These are phyloP conservation scores for Egretta garzetta DNA, from an alignment of 2,113 vertebrate genomes.

Conservation along the genomic window DNA sequence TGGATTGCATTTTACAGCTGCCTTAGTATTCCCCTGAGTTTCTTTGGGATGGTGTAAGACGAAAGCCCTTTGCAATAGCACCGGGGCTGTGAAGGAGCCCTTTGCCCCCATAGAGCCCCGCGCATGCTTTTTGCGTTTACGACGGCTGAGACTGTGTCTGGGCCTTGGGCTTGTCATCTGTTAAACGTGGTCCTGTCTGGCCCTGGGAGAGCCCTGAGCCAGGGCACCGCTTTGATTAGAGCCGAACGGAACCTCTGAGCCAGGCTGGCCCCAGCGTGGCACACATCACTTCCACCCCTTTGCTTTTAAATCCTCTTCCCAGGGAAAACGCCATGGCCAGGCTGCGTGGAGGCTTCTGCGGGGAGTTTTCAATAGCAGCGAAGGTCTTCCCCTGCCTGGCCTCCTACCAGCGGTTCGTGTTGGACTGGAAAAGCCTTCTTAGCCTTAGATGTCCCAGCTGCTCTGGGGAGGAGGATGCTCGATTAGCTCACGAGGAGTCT, in stretches of 20 bases:
- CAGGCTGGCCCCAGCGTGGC: background rate
- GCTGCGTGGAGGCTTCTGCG: background rate
- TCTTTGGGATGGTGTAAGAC: background rate
- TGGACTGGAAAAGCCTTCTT: background rate
- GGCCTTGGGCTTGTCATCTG: background rate
- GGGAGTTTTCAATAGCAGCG: background rate
- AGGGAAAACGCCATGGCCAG: background rate
- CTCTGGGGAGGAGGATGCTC: slow-evolving; percentile 24
- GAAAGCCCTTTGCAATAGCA: background rate
- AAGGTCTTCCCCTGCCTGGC: slow-evolving; percentile 32
- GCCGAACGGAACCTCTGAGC: background rate
- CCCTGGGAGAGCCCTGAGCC: background rate
- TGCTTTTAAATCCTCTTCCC: background rate
- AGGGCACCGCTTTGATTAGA: background rate
- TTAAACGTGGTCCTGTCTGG: background rate
- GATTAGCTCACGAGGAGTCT: slow-evolving; percentile 24
- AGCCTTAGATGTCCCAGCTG: slow-evolving; percentile 33
- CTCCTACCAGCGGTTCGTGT: background rate
- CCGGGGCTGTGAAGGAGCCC: background rate
- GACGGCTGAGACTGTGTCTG: rapidly evolving
- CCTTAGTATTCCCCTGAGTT: background rate
- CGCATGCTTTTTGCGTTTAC: background rate
- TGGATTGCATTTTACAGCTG: background rate
- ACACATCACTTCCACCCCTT: rapidly evolving
- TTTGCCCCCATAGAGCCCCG: background rate